Percentiles rank a stretch among this genome's conserved stretches.
phyloP scores from a whole-genome alignment of 2,113 vertebrate genomes.

The Melanotaenia duboulayi region DNA sequence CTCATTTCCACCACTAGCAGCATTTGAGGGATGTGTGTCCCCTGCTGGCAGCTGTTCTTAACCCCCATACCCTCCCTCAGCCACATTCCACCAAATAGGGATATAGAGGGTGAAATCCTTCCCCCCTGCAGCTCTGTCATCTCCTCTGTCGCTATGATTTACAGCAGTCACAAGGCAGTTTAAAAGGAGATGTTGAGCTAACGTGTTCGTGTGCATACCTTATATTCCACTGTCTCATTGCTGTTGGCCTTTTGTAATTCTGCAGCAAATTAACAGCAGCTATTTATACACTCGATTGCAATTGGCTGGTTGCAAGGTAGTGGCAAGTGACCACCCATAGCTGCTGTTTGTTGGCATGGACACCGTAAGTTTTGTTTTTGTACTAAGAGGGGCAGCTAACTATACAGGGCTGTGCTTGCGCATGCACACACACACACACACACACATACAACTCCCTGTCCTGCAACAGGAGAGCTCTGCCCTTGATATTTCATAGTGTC shows the following conservation, averaged over 20 bases:
- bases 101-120: constrained; percentile 32
- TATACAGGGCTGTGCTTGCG: constrained; percentile 2
- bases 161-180: constrained; percentile 61
- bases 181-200: constrained; percentile 6
- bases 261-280: constrained; percentile 18
- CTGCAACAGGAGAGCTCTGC: constrained; percentile 69
- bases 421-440: constrained; percentile 30
- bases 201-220: not conserved
- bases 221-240: constrained; percentile 19
- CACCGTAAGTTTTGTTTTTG: constrained; percentile 49
- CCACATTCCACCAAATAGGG: constrained; percentile 46
- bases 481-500: constrained; percentile 64
- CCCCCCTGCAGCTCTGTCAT: constrained; percentile 13
- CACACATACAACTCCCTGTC: constrained; percentile 4
- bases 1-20: constrained; percentile 18
- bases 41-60: constrained; percentile 56
- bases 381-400: constrained; percentile 13
- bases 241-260: constrained; percentile 30
- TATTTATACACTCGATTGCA: constrained; percentile 32
- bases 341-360: constrained; percentile 56
- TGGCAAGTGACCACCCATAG: constrained; percentile 17
- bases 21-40: not conserved
- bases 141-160: constrained; percentile 48
- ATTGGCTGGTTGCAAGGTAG: constrained; percentile 49
- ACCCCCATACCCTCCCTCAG: constrained; percentile 4